A percentile compares a stretch with the other conserved stretches of the same genome.
Conservation (phyloP, 2,888 invertebrate species). For the Drosophila longiperda region DNA sequence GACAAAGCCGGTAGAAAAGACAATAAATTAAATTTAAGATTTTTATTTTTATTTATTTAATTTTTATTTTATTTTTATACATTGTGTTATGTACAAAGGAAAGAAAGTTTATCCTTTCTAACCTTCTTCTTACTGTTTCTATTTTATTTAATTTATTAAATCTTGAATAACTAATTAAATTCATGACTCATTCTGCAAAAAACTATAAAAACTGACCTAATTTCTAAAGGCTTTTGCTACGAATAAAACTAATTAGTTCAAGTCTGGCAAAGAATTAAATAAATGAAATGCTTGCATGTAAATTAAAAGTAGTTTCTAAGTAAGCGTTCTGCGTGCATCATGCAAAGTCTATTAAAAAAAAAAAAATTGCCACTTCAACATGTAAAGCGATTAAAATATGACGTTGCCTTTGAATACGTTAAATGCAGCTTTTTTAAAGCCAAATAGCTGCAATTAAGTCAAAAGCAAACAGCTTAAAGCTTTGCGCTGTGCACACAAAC, state of each 20-base stretch:
- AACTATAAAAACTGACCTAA: background rate
- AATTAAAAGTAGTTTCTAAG: background rate
- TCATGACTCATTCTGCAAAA: too few species aligned
- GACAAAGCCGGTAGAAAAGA: too few species aligned
- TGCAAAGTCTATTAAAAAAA: background rate
- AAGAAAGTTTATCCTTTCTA: background rate
- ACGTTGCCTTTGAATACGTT: constrained; percentile 11
- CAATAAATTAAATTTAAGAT: background rate
- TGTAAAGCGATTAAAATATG: constrained; percentile 3
- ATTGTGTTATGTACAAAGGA: background rate
- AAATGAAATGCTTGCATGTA: background rate
- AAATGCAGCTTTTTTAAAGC: constrained; percentile 42
- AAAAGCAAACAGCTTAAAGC: constrained; percentile 50
- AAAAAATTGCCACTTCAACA: background rate
- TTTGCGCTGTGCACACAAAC: constrained; percentile 35
- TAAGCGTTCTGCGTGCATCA: background rate
- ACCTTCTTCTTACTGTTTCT: too few species aligned
- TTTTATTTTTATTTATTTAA: background rate
- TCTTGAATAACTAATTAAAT: background rate
- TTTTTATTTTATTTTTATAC: background rate
- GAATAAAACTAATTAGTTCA: background rate
- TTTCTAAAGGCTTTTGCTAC: background rate
- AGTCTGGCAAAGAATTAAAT: background rate
- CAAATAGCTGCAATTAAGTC: constrained; percentile 59
- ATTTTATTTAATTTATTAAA: background rate